Evolutionary conservation across 1,140 invertebrate genomes (phyloP).

Genomic region (Mamestra configurata): DNA sequence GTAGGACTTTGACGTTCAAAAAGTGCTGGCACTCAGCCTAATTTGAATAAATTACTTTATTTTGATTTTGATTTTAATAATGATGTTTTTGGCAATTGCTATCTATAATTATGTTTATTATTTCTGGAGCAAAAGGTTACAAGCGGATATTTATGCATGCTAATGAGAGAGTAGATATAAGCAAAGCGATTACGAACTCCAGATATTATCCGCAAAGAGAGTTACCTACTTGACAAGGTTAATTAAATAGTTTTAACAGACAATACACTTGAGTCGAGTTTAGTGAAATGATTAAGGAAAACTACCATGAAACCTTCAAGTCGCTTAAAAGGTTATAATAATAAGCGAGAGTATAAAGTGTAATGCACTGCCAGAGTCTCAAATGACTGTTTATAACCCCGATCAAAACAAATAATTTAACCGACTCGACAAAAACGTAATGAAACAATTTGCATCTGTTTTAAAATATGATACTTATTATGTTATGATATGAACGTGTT

Average conservation of each 20-base stretch:
- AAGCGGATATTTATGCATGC: neutral
- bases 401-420: neutral
- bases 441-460: neutral
- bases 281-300: constrained; percentile 42
- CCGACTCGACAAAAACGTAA: neutral
- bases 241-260: neutral
- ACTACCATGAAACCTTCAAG: constrained; percentile 16
- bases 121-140: constrained; percentile 2
- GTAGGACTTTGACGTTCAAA: no score
- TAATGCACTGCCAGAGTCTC: neutral
- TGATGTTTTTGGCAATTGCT: neutral
- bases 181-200: neutral
- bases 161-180: neutral
- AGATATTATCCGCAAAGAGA: neutral
- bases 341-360: neutral
- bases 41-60: no score
- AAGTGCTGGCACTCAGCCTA: no score
- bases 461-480: no score
- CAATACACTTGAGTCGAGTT: neutral
- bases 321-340: constrained; percentile 16
- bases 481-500: neutral
- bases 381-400: constrained; percentile 3
- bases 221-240: neutral
- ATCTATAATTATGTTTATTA: neutral
- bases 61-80: neutral